Percentiles rank a stretch among this genome's conserved stretches.
These are phyloP conservation scores for Platycheirus albimanus DNA, from an alignment of 2,888 invertebrate genomes.

Conservation along the genomic window DNA sequence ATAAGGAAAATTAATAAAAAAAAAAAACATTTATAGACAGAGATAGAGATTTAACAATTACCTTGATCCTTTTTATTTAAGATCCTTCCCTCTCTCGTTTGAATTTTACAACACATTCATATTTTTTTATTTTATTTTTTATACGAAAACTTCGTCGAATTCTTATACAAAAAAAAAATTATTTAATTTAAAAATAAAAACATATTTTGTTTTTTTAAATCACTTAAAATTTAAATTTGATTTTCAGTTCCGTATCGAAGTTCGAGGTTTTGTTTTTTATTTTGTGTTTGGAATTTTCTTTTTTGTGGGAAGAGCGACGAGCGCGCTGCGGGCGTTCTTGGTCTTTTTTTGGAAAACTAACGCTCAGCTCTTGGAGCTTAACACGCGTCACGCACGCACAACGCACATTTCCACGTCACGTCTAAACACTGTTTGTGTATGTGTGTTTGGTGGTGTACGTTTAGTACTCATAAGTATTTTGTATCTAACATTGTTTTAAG, in stretches of 20 bases:
- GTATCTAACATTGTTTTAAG: conserved; percentile 58
- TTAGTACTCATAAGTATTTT: conserved; percentile 45
- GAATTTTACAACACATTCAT: conserved; percentile 54
- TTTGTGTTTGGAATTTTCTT: conserved; percentile 22
- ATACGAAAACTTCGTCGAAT: conserved; percentile 37
- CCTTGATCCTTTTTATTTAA: conserved; percentile 69
- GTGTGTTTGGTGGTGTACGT: conserved; percentile 40
- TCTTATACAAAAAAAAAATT: conserved; percentile 32
- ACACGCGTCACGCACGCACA: conserved; percentile 67
- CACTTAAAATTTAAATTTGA: conserved; percentile 73
- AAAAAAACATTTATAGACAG: conserved; percentile 48
- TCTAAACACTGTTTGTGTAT: conserved; percentile 47
- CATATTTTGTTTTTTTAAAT: conserved; percentile 50
- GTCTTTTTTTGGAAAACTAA: conserved; percentile 27
- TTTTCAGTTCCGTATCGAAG: conserved; percentile 73
- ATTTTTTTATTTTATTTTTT: too few relatives aligned
- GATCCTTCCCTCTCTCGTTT: conserved; percentile 55
- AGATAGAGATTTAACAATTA: conserved; percentile 62
- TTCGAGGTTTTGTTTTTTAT: conserved; percentile 60
- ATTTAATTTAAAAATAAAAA: conserved; percentile 60
- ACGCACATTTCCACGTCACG: conserved; percentile 60
- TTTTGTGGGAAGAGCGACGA: conserved; percentile 53
- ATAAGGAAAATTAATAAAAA: conserved; percentile 18
- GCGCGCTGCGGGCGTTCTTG: conserved; percentile 52
- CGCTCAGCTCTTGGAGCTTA: conserved; percentile 70